Conservation (phyloP, 2,113 vertebrate genomes). For the Oryzias javanicus region DNA sequence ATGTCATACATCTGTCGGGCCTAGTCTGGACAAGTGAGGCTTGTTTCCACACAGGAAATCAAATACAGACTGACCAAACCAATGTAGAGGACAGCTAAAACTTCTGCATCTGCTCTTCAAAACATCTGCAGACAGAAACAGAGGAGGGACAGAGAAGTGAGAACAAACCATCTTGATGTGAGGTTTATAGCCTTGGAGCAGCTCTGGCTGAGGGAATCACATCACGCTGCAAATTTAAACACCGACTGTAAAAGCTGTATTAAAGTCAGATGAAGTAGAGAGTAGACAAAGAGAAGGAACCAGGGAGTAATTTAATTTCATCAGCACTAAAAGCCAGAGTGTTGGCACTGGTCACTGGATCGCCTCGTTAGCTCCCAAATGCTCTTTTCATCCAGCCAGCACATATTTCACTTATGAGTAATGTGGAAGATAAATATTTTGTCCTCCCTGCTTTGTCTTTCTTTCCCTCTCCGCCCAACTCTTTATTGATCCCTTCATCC, state of each 20-base stretch:
- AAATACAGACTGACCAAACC: too few species aligned
- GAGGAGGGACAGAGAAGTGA: slow-evolving; percentile 5
- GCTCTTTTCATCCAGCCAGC: slow-evolving; percentile 23
- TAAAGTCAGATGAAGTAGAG: slow-evolving; percentile 37
- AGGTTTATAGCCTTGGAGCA: slow-evolving; percentile 50
- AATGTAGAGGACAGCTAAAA: too few species aligned
- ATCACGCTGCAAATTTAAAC: slow-evolving; percentile 40
- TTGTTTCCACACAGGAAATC: too few species aligned
- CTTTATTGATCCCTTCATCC: slow-evolving; percentile 32
- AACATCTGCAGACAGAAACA: slow-evolving; percentile 8
- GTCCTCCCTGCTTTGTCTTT: slow-evolving; percentile 19
- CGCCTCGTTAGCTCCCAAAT: slow-evolving; percentile 50
- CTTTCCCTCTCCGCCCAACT: slow-evolving; percentile 32
- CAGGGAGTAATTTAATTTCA: slow-evolving; percentile 58
- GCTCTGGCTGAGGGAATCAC: slow-evolving; percentile 32
- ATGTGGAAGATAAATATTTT: slow-evolving; percentile 49
- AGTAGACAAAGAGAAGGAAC: slow-evolving; percentile 30
- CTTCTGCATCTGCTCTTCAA: too few species aligned
- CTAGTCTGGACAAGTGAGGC: too few species aligned
- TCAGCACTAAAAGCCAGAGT: slow-evolving; percentile 52
- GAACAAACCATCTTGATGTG: slow-evolving; percentile 28
- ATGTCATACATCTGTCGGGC: too few species aligned
- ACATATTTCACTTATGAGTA: slow-evolving; percentile 58
- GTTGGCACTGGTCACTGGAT: slow-evolving; percentile 50
- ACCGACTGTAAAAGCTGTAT: slow-evolving; percentile 22